Base-by-base conservation (phyloP, 2,797 vertebrate species). In the Rhinella marina region DNA sequence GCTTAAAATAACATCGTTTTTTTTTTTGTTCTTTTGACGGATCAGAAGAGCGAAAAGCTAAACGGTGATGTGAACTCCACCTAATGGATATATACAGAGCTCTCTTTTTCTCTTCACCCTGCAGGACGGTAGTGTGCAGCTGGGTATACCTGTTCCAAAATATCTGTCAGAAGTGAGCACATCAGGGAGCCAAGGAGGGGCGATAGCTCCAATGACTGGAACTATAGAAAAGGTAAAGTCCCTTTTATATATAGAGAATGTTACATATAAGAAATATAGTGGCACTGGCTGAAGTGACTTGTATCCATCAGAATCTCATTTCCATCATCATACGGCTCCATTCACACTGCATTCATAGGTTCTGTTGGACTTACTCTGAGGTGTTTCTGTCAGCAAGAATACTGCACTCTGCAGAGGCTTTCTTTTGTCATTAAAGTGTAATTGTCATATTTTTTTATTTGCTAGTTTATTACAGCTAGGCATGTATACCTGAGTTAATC, bases 181-280 rank as follows among this genome's bases (percentile, higher is more conserved):
- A 3, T 91, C 93, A 2, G 96, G 92, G 68, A 88, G 91, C 25
- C 96, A 95, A 59, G 95, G 95, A 0, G 96, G 96, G 16, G 93
- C 98, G 0, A 88, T 97, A 64, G 98, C 98, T 0, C 98, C 98
- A 70, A 99, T 99, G 98, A 97, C 97, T 0, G 98, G 98, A 89
- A 99, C 98, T 52, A 96, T 99, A 83, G 98, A 99, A 93, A 99
- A 99, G 97, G 98, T 98, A 89, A 75, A 54, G n/a, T 13, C 5
- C 9, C 12, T 76, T 23, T 7, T 23, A 23, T 29, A 32, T 7
- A 68, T 17, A 7, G n/a, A 6, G 1, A 6, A 32, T 32, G 8
- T n/a, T 27, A 14, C 27, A 29, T 68, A 13, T 29, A 16, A 16
- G 17, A 41, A 72, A 17, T 48, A 23, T 48, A 11, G 41, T 21